Conservation (phyloP, 2,113 vertebrate species). For the Vulpes ferrilata region DNA sequence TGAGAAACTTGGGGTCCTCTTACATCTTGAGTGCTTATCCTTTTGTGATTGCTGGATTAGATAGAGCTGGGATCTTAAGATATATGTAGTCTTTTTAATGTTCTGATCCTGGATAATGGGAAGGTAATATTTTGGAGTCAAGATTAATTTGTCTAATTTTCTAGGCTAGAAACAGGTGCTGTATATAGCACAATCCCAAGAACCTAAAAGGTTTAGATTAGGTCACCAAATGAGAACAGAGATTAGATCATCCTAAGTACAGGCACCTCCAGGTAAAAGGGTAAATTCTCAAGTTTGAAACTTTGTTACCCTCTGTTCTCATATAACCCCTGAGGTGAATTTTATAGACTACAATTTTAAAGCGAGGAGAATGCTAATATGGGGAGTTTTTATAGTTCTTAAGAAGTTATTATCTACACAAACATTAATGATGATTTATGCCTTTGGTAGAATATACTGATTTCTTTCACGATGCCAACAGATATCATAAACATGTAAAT, state of each 20-base stretch:
- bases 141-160: not conserved
- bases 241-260: not conserved
- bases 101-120: not conserved
- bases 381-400: not conserved
- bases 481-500: not conserved
- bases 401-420: not conserved
- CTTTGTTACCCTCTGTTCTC: not conserved
- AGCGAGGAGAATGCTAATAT: not conserved
- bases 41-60: not conserved
- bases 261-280: not conserved
- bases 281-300: not conserved
- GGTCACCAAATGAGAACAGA: not conserved
- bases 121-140: slow-evolving; percentile 24
- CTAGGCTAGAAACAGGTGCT: not conserved
- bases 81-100: not conserved
- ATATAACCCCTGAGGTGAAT: not conserved
- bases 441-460: not conserved
- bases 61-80: not conserved
- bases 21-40: not conserved
- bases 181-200: not conserved
- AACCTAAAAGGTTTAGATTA: not conserved
- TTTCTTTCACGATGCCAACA: not conserved
- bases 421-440: not conserved
- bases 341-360: not conserved
- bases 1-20: not conserved